Evolutionary conservation across 2,113 vertebrate species (phyloP), one percentile per base, ranked within the genome.

Genomic region (Chitala chitala): DNA sequence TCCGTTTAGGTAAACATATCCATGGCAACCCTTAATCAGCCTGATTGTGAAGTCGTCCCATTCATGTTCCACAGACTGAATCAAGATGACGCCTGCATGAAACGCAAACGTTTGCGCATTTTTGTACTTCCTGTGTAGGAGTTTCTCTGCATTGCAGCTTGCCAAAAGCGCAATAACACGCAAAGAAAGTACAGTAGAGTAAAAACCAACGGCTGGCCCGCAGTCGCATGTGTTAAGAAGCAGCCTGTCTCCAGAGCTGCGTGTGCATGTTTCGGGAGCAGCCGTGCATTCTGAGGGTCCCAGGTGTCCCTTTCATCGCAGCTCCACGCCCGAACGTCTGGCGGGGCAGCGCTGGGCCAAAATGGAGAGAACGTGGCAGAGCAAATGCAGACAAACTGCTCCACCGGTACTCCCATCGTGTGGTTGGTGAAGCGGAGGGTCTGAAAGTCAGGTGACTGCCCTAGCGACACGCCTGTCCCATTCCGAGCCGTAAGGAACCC

Each of bases 391-490:
- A 82, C 72, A 82, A 81, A 81, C 77, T 38, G 61, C 46, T 77
- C 3, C 64, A 71, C 44, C 53, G 13, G 17, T 24, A 38, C 61
- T 79, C 73, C 82, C 78, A 69, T 83, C 81, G 65, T 61, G 69
- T 54, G 53, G 64, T 85, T 82, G 80, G 73, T 89, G 86, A 88
- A 92, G 91, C 93, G 89, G 89, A 90, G 92, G 89, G 89, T 88
- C 94, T 96, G 94, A 94, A 94, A 94, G 93, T 93, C 89, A 91
- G 91, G 87, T 86, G 89, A 84, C 91, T 92, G 83, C 88, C 86
- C 82, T 69, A 85, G 82, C 87, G 85, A 80, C 77, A 72, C 80
- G 10, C 33, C 53, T 1, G 56, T 72, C 26, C 42, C 42, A 29
- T 68, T 50, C 8, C 51, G 24, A 70, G 69, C 50, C 44, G 40